These are phyloP conservation scores for Miopithecus talapoin DNA, from an alignment of 2,797 vertebrate genomes.

Conservation along the genomic window DNA sequence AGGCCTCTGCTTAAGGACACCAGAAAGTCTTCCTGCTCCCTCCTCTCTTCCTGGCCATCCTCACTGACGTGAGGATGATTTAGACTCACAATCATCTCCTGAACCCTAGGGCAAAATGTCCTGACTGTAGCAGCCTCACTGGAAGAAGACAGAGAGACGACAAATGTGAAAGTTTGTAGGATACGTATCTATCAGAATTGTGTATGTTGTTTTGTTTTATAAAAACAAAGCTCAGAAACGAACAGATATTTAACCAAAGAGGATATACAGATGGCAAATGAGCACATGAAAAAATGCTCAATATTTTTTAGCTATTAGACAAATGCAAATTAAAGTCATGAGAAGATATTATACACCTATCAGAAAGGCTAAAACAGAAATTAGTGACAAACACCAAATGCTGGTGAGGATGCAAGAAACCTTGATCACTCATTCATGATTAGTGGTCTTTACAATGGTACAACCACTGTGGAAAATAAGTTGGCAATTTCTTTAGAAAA, in stretches of 20 bases:
- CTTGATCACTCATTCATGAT: neutral
- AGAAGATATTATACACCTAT: neutral
- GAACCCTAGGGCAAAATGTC: neutral
- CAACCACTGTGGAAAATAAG: neutral
- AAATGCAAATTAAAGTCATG: neutral
- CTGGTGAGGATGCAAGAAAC: neutral
- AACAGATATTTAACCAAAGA: neutral
- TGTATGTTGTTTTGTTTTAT: neutral
- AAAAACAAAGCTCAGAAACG: conserved; percentile 18
- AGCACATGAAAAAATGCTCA: neutral
- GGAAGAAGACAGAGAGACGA: neutral
- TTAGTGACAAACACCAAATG: neutral
- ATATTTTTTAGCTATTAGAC: neutral
- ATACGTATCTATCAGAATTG: neutral
- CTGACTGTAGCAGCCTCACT: neutral
- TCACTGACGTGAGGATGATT: neutral
- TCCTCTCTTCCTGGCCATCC: neutral
- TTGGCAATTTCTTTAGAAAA: neutral
- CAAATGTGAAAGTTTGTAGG: neutral
- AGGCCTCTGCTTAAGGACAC: neutral
- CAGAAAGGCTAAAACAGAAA: neutral
- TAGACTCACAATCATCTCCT: neutral
- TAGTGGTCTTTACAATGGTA: neutral
- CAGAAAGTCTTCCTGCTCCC: neutral
- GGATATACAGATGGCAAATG: neutral